Conservation (phyloP, 2,888 invertebrate species). For the Callinectes sapidus region DNA sequence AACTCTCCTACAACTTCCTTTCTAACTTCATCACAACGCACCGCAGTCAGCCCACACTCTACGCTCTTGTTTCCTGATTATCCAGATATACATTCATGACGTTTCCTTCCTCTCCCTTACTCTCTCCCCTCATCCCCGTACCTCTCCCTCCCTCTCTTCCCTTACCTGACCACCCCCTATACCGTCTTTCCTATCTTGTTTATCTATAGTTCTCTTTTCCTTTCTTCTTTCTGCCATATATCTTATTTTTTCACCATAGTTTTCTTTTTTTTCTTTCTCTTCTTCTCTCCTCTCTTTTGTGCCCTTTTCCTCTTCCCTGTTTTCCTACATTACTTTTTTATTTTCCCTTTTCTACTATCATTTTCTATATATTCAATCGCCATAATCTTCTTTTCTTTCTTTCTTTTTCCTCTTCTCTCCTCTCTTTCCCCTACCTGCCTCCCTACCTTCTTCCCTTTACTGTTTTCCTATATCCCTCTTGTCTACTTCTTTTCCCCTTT, state of each 20-base stretch:
- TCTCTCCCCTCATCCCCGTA: not conserved
- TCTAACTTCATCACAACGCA: not conserved
- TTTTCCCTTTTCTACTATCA: not conserved
- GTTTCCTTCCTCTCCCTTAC: not conserved
- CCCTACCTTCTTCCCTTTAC: not conserved
- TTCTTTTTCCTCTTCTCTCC: not conserved
- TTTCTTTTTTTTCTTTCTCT: no score
- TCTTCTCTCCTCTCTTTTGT: no score
- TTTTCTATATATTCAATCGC: not conserved
- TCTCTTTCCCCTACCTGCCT: not conserved
- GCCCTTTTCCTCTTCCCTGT: no score
- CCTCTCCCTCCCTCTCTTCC: not conserved
- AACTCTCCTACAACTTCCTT: not conserved
- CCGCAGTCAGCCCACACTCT: not conserved
- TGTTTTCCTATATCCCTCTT: no score
- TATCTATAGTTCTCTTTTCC: not conserved
- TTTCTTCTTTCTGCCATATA: no score
- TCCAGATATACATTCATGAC: constrained; percentile 34
- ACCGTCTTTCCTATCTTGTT: not conserved
- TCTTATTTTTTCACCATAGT: no score
- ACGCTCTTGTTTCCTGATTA: constrained; percentile 8
- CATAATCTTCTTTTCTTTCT: not conserved
- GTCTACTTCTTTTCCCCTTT: no score
- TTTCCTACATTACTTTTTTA: no score
- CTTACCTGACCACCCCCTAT: not conserved